Evolutionary conservation across 1,140 invertebrate genomes (phyloP), one percentile per base, ranked within the genome.

Genomic region (Euwallacea similis): DNA sequence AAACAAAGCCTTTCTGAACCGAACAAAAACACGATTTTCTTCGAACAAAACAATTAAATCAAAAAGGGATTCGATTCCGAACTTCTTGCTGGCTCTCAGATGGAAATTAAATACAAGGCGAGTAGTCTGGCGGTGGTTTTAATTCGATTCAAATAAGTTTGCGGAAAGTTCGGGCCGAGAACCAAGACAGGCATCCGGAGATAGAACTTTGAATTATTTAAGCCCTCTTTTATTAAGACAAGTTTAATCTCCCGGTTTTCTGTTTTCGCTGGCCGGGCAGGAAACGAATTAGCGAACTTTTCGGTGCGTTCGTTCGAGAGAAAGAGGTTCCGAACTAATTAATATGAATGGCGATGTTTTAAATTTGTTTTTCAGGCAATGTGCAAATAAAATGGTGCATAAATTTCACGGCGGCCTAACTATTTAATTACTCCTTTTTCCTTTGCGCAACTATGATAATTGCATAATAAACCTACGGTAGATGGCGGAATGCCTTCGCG

Each of bases 141-240:
- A 61, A 61, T 61, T 61, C 42, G 59, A 61, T 61, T 61, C 59
- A 42, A 61, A 43, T 61, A 61, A 61, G 59, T 61, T 50, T 50
- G 21, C 11, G 59, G 59, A 61, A 61, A 61, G 59, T 61, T 41
- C 42, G 11, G 46, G 46, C 33, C 59, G 59, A 61, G 59, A 61
- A 61, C 10, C 59, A 61, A 61, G 11, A n/a, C 54, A 41, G 42
- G 42, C 41, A 61, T 61, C 33, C 59, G 59, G 59, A 61, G 59
- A 61, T 61, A 43, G 59, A 61, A 61, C 21, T 61, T 61, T 61
- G 59, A 61, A 61, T 61, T 61, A 61, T 61, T 61, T 61, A 61
- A 61, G 33, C 59, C 54, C 59, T 42, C 59, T 61, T 61, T 61
- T 61, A 61, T 61, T 61, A 61, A 61, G 59, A 61, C 59, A 61